These are phyloP conservation scores for Sycophaga agraensis DNA, from an alignment of 1,140 invertebrate species.

Conservation along the genomic window DNA sequence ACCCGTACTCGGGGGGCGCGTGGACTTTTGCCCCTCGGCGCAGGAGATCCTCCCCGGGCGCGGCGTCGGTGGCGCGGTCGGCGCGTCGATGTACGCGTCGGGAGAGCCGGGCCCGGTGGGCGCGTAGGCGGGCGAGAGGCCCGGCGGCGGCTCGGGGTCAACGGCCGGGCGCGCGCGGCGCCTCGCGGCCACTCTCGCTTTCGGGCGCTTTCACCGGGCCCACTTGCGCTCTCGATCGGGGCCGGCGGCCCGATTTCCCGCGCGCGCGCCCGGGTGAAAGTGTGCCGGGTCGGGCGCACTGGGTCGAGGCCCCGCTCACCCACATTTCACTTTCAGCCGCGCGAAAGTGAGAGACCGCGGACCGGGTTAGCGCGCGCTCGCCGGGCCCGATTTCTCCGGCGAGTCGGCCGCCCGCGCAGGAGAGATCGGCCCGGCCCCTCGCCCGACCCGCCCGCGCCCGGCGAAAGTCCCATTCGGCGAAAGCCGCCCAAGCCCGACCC, in stretches of 20 bases:
- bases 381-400: background rate
- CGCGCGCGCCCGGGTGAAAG: conserved; percentile 38
- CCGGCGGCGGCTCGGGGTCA: too few relatives aligned
- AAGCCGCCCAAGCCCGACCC: background rate
- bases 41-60: too few relatives aligned
- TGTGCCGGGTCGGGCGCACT: conserved; percentile 19
- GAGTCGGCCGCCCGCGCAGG: background rate
- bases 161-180: too few relatives aligned
- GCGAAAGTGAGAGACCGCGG: conserved; percentile 26
- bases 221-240: conserved; percentile 24
- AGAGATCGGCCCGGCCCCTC: background rate
- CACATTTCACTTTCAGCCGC: conserved; percentile 29
- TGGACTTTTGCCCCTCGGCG: too few relatives aligned
- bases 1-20: too few relatives aligned
- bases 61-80: background rate
- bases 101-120: conserved; percentile 27
- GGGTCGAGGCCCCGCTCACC: conserved; percentile 38
- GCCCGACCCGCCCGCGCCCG: too few relatives aligned
- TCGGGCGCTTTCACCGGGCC: conserved; percentile 18
- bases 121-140: too few relatives aligned
- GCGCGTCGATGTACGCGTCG: background rate
- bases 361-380: background rate
- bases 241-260: conserved; percentile 38
- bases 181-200: conserved; percentile 15
- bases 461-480: background rate